phyloP scores from a whole-genome alignment of 1,140 invertebrate genomes.

The Hydropsyche tenuis region DNA sequence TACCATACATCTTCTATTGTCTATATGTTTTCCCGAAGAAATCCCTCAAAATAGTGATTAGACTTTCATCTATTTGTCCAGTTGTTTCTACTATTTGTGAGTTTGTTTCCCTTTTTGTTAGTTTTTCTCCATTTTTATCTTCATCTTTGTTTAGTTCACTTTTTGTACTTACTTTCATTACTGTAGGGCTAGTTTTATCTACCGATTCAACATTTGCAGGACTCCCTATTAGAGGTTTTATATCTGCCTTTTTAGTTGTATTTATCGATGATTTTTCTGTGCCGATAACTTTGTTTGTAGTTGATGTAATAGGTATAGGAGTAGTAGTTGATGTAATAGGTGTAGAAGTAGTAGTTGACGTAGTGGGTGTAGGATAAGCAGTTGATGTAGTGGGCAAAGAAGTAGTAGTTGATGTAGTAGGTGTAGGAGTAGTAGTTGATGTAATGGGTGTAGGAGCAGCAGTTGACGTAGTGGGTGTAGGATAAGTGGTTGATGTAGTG shows the following conservation, averaged over 20 bases:
- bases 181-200: constrained; percentile 23
- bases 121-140: constrained; percentile 36
- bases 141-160: constrained; percentile 17
- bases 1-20: constrained; percentile 31
- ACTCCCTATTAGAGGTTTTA: not conserved
- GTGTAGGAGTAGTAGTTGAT: not conserved
- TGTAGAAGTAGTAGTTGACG: not conserved
- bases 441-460: not conserved
- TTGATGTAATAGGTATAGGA: not conserved
- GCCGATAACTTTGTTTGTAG: not conserved
- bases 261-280: not conserved
- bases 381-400: not conserved
- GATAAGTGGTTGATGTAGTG: not conserved
- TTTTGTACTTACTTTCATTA: constrained; percentile 45
- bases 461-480: not conserved
- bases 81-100: constrained; percentile 42
- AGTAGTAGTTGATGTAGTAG: not conserved
- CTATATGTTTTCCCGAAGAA: constrained; percentile 48
- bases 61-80: constrained; percentile 45
- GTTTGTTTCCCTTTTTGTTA: constrained; percentile 48
- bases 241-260: not conserved
- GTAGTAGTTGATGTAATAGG: not conserved
- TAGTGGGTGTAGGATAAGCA: not conserved
- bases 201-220: not conserved
- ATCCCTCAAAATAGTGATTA: constrained; percentile 46